These are phyloP conservation scores for Crepidodera aurea DNA, from an alignment of 2,888 invertebrate species.

Conservation along the genomic window DNA sequence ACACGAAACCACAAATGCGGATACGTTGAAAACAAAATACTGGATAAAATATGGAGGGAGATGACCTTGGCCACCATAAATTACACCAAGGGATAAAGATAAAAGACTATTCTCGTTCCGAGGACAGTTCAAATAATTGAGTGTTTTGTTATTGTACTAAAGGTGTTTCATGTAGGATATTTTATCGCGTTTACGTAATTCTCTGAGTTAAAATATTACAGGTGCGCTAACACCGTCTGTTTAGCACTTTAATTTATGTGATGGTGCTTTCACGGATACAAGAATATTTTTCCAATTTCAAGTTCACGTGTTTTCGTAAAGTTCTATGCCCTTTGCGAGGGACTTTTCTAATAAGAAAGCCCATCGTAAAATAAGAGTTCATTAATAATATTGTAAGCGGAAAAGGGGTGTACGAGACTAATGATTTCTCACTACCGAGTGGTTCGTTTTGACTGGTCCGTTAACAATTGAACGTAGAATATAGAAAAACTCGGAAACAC, in stretches of 20 bases:
- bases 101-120: neutral
- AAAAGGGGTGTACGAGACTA: too few relatives aligned
- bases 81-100: neutral
- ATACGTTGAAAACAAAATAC: neutral
- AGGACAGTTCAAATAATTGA: constrained; percentile 9
- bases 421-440: too few relatives aligned
- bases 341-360: too few relatives aligned
- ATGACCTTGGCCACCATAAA: constrained; percentile 1
- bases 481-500: too few relatives aligned
- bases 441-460: too few relatives aligned
- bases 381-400: too few relatives aligned
- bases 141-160: constrained; percentile 3
- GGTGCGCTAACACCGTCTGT: neutral
- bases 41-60: neutral
- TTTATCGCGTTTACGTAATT: constrained; percentile 2
- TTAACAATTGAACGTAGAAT: too few relatives aligned
- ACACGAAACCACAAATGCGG: neutral
- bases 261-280: neutral
- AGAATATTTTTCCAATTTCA: too few relatives aligned
- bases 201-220: neutral
- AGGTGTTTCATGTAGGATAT: constrained; percentile 1
- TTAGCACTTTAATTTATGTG: neutral
- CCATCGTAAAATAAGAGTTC: too few relatives aligned
- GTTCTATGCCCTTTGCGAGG: too few relatives aligned
- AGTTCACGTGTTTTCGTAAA: too few relatives aligned